Conservation (phyloP, 2,113 vertebrate genomes). For the Variabilichromis moorii region DNA sequence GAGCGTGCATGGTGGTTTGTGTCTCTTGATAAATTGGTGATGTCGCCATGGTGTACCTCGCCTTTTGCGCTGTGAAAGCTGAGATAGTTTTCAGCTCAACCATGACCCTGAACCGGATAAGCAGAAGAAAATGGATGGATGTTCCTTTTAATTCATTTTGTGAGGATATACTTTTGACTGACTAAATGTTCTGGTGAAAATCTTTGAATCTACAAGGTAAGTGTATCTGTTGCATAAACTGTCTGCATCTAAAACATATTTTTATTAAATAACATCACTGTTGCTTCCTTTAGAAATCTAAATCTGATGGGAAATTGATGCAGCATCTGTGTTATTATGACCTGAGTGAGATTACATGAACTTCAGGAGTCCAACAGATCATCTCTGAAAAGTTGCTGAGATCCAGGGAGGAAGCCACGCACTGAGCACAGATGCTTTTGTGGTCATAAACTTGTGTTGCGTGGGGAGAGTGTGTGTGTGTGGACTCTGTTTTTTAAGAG, state of each 20-base stretch:
- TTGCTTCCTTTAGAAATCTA: not conserved
- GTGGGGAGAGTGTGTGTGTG: not conserved
- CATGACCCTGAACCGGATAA: not conserved
- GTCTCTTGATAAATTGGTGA: not conserved
- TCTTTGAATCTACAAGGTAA: not conserved
- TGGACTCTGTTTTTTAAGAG: not conserved
- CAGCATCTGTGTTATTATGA: not conserved
- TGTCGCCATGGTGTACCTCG: not conserved
- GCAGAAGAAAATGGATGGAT: not conserved
- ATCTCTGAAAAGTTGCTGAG: not conserved
- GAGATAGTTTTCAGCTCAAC: not conserved
- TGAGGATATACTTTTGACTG: not conserved
- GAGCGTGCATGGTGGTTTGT: not conserved
- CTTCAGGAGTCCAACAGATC: not conserved
- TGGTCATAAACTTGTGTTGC: conserved; percentile 4
- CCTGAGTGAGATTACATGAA: not conserved
- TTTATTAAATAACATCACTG: not conserved
- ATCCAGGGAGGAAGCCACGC: not conserved
- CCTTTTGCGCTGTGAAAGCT: not conserved
- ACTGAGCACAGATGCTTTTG: not conserved
- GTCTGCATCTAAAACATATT: not conserved
- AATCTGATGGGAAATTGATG: not conserved
- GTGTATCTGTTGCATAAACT: not conserved
- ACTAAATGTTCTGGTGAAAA: not conserved
- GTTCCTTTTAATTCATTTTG: not conserved